These are phyloP conservation scores for Lithosia quadra DNA, from an alignment of 2,888 invertebrate genomes.

Conservation along the genomic window DNA sequence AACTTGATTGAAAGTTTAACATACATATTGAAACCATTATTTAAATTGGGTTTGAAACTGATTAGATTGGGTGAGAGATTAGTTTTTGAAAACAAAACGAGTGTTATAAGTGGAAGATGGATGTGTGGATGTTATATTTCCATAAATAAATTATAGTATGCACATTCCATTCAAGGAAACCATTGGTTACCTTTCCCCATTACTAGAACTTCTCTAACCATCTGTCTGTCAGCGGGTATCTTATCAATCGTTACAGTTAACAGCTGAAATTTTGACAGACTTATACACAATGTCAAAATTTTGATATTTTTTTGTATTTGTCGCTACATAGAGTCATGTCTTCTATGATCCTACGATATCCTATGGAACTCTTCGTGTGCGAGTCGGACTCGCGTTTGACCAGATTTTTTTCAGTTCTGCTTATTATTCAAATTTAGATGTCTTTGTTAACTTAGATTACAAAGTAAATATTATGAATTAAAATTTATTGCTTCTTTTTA, in stretches of 20 bases:
- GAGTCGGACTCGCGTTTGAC: background rate
- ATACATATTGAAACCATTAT: slow-evolving; percentile 42
- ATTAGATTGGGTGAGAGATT: slow-evolving; percentile 14
- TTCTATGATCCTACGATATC: no score
- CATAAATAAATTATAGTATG: background rate
- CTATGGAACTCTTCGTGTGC: background rate
- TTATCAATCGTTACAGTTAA: background rate
- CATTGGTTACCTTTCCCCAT: background rate
- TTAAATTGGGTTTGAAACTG: slow-evolving; percentile 11
- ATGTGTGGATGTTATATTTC: background rate
- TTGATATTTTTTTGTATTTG: no score
- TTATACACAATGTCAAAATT: background rate
- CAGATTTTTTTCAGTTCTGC: background rate
- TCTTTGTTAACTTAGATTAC: background rate
- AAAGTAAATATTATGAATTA: background rate
- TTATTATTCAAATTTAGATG: background rate
- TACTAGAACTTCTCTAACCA: background rate
- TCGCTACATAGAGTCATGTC: no score
- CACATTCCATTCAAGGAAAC: background rate
- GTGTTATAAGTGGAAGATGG: background rate
- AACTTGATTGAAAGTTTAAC: slow-evolving; percentile 44
- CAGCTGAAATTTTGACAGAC: background rate
- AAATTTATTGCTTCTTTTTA: background rate
- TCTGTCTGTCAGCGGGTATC: background rate
- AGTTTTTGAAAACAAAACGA: background rate